Evolutionary conservation across 2,113 vertebrate genomes (phyloP), one percentile per base, ranked within the genome.

Genomic region (Crotalus horridus): DNA sequence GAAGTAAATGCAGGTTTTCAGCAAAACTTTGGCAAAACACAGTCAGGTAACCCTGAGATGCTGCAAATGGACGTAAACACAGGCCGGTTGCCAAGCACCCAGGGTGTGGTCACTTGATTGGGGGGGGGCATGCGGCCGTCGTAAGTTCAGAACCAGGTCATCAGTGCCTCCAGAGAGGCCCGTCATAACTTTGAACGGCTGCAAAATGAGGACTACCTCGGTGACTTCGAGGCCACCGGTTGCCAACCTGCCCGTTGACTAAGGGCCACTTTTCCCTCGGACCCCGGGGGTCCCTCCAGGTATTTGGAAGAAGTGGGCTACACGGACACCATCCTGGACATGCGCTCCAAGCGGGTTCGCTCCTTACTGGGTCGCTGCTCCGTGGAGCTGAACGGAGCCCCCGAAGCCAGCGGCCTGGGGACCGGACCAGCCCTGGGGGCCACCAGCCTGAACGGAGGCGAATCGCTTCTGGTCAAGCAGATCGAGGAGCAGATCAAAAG

Each of bases 301-400:
- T 99, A 99, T 95, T 97, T 99, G 51, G 98, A 99, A 89, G 98
- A 99, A 94, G 98, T 99, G 93, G 98, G 98, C 89, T 99, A 99
- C 95, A 98, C 98, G 0, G 98, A 99, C 97, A 99, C 98, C 43
- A 98, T 99, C 95, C 94, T 99, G 92, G 98, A 99, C 94, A 99
- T 99, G 98, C 97, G 98, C 1, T 98, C 98, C 3, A 98, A 99
- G 91, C 97, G 98, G 0, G 98, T 99, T 29, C 98, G 98, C 33
- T 98, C 98, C 5, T 96, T 99, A n/a, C 97, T 99, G 4, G 98
- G 98, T 46, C 98, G 98, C 59, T 97, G 97, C 93, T 98, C 98
- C 0, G 94, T 98, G 1, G 98, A 99, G 93, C 96, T 98, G 56
- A 99, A 99, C 0, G 98, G 98, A 8, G 97, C 98, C 0, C 86